Evolutionary conservation across 92 coral and sea anemone genomes (phyloP), one percentile per base, ranked within the genome.

Genomic region (Virgularia gustaviana): DNA sequence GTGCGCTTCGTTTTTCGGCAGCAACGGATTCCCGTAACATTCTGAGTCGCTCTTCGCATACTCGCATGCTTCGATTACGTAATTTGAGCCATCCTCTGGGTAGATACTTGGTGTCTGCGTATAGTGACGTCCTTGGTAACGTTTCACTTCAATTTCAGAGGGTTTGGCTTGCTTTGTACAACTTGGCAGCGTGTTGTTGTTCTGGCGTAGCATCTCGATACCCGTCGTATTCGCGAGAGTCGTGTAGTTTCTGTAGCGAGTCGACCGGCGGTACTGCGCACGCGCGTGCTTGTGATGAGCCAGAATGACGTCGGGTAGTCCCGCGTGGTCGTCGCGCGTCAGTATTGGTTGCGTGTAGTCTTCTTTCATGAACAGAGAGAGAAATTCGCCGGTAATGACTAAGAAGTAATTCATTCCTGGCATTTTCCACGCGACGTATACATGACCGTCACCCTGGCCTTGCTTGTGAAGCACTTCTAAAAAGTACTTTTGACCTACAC

Each of bases 101-200:
- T 73, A 89, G 36, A 86, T 82, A 34, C 83, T 82, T 29, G 80
- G 82, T 20, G 78, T 86, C 73, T 89, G 89, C 4, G 96, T 87
- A 29, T 43, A 65, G 75, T 84, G 13, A 13, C 83, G 57, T 2
- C 96, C 96, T 44, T 86, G 86, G 51, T 76, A 86, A 9, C 79
- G 81, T 57, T 78, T 81, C 6, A 83, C 59, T 30, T 39, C 44
- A 25, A n/a, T 19, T 2, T 9, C 0, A 65, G 44, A 42, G 22
- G 42, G 18, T 18, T 55, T 39, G 45, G 76, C 63, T 20, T 41
- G 54, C 9, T 32, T 36, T 35, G 65, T 59, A 49, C 80, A 86
- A 4, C 79, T 76, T 12, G 90, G 91, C 5, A 45, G 63, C 28
- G 71, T 68, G 0, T 79, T 54, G 63, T 86, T 79, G n/a, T 58